phyloP scores from a whole-genome alignment of 37 sponge, comb jelly and placozoan species.

The Lycopodina hypogea region DNA sequence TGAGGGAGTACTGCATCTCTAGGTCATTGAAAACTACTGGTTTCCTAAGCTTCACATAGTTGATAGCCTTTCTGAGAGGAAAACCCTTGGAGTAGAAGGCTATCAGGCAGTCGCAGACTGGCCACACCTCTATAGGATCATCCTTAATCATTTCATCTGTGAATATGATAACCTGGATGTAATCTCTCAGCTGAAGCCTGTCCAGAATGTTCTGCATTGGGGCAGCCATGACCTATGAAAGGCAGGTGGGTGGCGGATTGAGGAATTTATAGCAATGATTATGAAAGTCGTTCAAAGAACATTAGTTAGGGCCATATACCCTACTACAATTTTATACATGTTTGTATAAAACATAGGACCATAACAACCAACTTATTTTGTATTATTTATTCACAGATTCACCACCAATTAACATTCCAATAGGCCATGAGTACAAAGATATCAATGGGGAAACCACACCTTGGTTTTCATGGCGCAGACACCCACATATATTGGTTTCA shows the following conservation, averaged over 20 bases:
- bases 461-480: constrained; percentile 90
- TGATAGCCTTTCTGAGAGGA: constrained; percentile 81
- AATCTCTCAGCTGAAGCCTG: constrained; percentile 45
- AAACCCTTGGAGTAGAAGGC: constrained; percentile 92
- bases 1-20: constrained; percentile 67
- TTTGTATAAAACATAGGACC: too few species aligned
- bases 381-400: background rate
- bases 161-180: constrained; percentile 74
- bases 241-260: background rate
- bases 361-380: too few species aligned
- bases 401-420: background rate
- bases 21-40: constrained; percentile 92
- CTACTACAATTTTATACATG: too few species aligned
- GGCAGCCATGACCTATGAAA: constrained; percentile 52
- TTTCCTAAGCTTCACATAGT: constrained; percentile 72
- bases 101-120: constrained; percentile 75
- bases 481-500: constrained; percentile 55
- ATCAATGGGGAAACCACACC: constrained; percentile 26
- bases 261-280: background rate
- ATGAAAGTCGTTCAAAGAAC: background rate
- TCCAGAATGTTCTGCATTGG: constrained; percentile 87
- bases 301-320: background rate
- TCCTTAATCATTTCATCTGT: constrained; percentile 72
- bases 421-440: too few species aligned
- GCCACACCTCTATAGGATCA: constrained; percentile 83